Evolutionary conservation across 30 jellyfish, hydroid and myxozoan genomes (phyloP), one percentile per base, ranked within the genome.

Genomic region (Hydra vulgaris): DNA sequence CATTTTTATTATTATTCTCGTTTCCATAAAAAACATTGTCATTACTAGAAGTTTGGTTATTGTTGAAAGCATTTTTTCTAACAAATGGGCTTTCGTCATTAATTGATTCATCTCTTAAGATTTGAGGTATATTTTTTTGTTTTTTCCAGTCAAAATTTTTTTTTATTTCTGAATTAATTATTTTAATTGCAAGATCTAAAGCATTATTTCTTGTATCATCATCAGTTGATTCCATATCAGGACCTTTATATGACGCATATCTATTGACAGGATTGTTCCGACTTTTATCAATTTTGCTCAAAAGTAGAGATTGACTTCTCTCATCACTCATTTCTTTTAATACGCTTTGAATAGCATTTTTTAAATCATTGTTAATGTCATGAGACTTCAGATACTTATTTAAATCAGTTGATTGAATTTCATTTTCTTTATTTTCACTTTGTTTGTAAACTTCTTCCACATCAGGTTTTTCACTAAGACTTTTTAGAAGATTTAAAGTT

Each of bases 271-370:
- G 12, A 40, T 5, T 3, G 12, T 40, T n/a, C 16, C 75, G 25
- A 15, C 16, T 68, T 68, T 68, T 68, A 68, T 68, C 75, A 1
- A 68, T 68, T 1, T 15, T 68, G 27, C 16, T 68, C 16, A 68
- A 15, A 20, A 23, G 26, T 23, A n/a, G 8, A 7, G 75, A 3
- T 78, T 54, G 52, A 21, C 68, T 61, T 53, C 61, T 78, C 68
- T 78, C 85, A 23, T 74, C 61, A 21, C 54, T 78, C 55, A 78
- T 53, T 53, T 78, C 85, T 78, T 78, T 78, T 16, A 74, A 80
- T 40, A 78, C 20, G 24, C 54, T 74, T 78, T 74, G 76, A 23
- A 78, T 40, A 0, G 85, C 85, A 0, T 24, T 78, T 69, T 78
- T 78, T 53, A 78, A 78, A 61, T 74, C 68, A 19, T 78, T 75